Evolutionary conservation across 2,113 vertebrate genomes (phyloP), one percentile per base, ranked within the genome.

Genomic region (Oryzias javanicus): DNA sequence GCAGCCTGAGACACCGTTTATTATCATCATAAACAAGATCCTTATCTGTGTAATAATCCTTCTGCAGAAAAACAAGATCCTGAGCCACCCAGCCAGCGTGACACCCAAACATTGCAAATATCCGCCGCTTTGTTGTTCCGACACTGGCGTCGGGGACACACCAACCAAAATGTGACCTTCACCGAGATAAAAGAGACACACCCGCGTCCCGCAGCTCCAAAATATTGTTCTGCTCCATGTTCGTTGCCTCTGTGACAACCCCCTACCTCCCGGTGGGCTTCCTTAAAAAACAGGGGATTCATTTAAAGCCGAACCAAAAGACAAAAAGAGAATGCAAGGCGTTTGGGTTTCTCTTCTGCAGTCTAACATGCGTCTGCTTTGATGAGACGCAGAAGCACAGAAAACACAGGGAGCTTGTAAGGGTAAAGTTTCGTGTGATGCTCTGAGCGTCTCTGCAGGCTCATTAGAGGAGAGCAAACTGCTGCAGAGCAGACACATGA

Each of bases 401-500:
- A 14, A 35, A 59, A 8, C 55, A 75, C 71, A 84, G 83, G 86
- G 86, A 82, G 62, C 40, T 86, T 87, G 86, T 16, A 1, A 50
- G 53, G 1, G 60, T 45, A 54, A 35, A 29, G 63, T 53, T 40
- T 52, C 58, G 50, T 55, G 61, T 20, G 57, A 76, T 63, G 68
- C 50, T 68, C 60, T 61, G 50, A 18, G 20, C 67, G 64, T 78
- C 77, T 86, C 76, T 12, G 64, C 51, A 51, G 75, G 79, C 64
- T 79, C 83, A 88, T 89, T 90, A 87, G 70, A 85, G 80, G 68
- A 69, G 14, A 63, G 81, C 81, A 82, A 70, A 35, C 60, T 12
- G 4, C 67, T 57, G 82, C 72, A 73, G 27, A 72, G 73, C 66
- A 42, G 46, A 60, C 78, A 82, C 76, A 70, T 80, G 84, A 74